Evolutionary conservation across 2,888 invertebrate genomes (phyloP).

Genomic region (Platynereis dumerilii): DNA sequence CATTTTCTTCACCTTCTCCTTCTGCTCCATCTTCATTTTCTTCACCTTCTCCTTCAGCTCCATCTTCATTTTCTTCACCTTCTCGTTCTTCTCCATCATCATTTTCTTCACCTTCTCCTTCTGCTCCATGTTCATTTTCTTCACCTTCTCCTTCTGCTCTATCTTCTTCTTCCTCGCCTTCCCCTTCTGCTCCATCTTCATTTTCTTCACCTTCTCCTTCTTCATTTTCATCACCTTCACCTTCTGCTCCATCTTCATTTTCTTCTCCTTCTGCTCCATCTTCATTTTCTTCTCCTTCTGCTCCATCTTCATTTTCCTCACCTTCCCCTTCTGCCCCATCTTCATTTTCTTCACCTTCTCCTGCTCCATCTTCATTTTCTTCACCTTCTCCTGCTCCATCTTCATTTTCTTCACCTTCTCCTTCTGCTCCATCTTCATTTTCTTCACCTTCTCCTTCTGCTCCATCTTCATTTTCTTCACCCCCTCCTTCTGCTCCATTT

Average conservation of each 20-base stretch:
- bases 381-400: not conserved
- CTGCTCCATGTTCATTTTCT: not conserved
- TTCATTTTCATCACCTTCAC: slow-evolving; percentile 24
- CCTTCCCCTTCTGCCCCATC: not conserved
- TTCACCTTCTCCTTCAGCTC: too few species aligned
- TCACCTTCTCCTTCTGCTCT: not conserved
- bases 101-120: slow-evolving; percentile 1
- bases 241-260: not conserved
- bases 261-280: not conserved
- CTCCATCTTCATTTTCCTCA: not conserved
- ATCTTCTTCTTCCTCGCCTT: not conserved
- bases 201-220: not conserved
- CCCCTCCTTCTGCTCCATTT: too few species aligned
- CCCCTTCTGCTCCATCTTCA: not conserved
- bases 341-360: not conserved
- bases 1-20: too few species aligned
- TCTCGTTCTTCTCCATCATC: slow-evolving; percentile 3
- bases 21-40: too few species aligned
- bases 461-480: not conserved
- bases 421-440: not conserved
- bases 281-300: not conserved
- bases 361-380: not conserved
- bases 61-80: not conserved
- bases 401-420: not conserved
- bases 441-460: not conserved